phyloP scores from a whole-genome alignment of 2,888 invertebrate species.

The Heliconius ismenius region DNA sequence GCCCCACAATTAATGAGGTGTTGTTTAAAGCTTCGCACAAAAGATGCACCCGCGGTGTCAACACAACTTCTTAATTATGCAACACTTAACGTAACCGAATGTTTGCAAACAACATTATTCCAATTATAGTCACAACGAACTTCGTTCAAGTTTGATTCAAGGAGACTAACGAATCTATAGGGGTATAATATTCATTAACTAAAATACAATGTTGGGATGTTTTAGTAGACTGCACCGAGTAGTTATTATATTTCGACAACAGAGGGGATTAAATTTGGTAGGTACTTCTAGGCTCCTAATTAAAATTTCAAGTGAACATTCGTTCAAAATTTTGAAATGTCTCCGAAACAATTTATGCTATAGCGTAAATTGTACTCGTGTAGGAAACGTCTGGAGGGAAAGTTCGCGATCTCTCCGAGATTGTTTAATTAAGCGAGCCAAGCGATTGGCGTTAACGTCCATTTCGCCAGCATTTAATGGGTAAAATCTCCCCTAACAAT shows the following conservation, averaged over 20 bases:
- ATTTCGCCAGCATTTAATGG: conserved; percentile 42
- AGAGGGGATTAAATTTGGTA: conserved; percentile 11
- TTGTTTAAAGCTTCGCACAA: conserved; percentile 41
- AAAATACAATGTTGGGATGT: not conserved
- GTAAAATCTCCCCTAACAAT: conserved; percentile 42
- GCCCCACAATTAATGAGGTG: conserved; percentile 41
- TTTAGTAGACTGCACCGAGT: conserved; percentile 7
- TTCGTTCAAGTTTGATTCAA: conserved; percentile 35
- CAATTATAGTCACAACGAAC: conserved; percentile 41
- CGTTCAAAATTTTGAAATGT: conserved; percentile 29
- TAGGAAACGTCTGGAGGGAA: conserved; percentile 45
- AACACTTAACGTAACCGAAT: conserved; percentile 39
- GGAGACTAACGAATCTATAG: conserved; percentile 17
- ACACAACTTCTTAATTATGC: conserved; percentile 42
- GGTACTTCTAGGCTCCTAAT: conserved; percentile 42
- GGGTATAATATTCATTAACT: conserved; percentile 15
- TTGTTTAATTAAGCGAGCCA: conserved; percentile 49
- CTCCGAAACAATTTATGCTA: conserved; percentile 32
- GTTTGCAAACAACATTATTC: conserved; percentile 44
- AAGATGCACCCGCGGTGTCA: conserved; percentile 36
- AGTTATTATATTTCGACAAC: conserved; percentile 22
- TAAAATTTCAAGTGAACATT: conserved; percentile 44
- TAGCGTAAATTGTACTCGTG: conserved; percentile 47
- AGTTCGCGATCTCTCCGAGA: conserved; percentile 44
- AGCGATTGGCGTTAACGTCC: conserved; percentile 46